Evolutionary conservation across 1,140 invertebrate species (phyloP).

Genomic region (Chrysomallon squamiferum): DNA sequence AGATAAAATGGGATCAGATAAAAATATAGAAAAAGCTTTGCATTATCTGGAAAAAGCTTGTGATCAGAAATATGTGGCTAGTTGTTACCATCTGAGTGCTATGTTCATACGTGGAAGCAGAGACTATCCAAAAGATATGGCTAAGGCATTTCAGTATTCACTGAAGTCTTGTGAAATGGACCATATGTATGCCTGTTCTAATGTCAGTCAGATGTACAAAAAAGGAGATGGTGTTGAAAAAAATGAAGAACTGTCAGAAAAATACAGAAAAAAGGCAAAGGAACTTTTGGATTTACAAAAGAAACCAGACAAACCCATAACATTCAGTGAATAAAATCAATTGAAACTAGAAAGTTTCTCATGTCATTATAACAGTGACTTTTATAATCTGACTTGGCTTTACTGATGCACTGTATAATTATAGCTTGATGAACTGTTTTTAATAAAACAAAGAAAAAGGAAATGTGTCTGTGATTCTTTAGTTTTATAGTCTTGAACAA

Average conservation of each 20-base stretch:
- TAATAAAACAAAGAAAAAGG: neutral
- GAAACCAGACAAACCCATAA: conserved; percentile 51
- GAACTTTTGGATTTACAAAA: conserved; percentile 73
- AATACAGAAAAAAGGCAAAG: conserved; percentile 74
- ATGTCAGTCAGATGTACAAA: conserved; percentile 82
- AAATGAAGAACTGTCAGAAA: conserved; percentile 73
- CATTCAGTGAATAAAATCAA: conserved; percentile 21
- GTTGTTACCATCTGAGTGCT: conserved; percentile 81
- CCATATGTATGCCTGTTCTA: conserved; percentile 84
- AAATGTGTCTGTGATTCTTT: neutral
- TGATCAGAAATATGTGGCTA: conserved; percentile 70
- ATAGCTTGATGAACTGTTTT: neutral
- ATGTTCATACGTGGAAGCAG: conserved; percentile 74
- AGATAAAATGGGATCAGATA: conserved; percentile 28
- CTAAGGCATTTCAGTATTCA: conserved; percentile 78
- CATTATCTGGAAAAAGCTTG: conserved; percentile 77
- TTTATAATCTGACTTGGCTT: neutral
- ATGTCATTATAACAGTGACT: neutral
- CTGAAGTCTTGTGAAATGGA: conserved; percentile 79
- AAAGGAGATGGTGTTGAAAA: conserved; percentile 72
- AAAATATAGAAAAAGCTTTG: conserved; percentile 66
- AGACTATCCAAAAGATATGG: conserved; percentile 72
- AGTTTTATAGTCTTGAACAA: too few relatives aligned
- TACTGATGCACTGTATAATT: neutral
- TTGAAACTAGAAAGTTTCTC: neutral